Conservation (phyloP, 2,888 invertebrate genomes). For the Epirrhoe tristata region DNA sequence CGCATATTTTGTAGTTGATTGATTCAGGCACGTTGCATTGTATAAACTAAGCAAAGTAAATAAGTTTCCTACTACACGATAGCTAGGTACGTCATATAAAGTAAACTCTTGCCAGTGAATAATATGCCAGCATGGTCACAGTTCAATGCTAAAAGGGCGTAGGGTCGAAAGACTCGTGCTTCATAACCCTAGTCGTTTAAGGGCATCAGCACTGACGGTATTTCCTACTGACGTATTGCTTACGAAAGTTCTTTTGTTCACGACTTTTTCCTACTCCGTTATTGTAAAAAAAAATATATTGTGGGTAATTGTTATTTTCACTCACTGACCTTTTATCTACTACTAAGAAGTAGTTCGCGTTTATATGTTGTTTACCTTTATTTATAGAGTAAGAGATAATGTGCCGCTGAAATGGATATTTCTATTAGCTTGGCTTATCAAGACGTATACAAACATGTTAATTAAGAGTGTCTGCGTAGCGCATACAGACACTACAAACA, state of each 20-base stretch:
- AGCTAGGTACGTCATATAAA: neutral
- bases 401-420: constrained; percentile 21
- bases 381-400: constrained; percentile 28
- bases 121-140: constrained; percentile 42
- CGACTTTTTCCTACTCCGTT: neutral
- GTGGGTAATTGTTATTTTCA: neutral
- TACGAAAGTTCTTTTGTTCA: constrained; percentile 10
- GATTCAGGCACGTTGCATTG: neutral
- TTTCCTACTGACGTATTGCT: constrained; percentile 37
- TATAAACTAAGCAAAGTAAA: neutral
- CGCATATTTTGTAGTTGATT: neutral
- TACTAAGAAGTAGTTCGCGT: neutral
- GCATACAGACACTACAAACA: neutral
- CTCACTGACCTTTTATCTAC: constrained; percentile 5
- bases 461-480: constrained; percentile 28
- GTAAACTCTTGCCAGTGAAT: constrained; percentile 2
- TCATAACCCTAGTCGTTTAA: constrained; percentile 45
- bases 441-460: constrained; percentile 27
- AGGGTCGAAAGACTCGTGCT: constrained; percentile 51
- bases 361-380: constrained; percentile 18
- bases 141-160: constrained; percentile 53
- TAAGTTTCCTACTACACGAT: neutral
- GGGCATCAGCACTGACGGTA: constrained; percentile 39
- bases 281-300: neutral
- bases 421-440: constrained; percentile 22